These are phyloP conservation scores for Pipistrellus nathusii DNA, from an alignment of 2,797 vertebrate genomes.

Conservation along the genomic window DNA sequence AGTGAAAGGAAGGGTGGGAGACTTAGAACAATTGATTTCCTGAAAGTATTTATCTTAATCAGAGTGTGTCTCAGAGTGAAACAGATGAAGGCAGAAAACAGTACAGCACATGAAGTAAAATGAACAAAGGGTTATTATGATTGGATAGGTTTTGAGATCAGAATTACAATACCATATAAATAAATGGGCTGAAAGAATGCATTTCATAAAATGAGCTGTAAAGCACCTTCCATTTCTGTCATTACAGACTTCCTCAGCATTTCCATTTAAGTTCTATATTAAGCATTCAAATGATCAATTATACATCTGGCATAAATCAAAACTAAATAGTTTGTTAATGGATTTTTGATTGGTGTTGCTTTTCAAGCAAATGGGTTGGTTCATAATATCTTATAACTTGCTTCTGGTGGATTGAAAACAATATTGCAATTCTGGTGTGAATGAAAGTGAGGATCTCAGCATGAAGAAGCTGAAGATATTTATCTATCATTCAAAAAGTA, in stretches of 20 bases:
- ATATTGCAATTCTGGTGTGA: constrained; percentile 33
- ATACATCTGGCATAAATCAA: constrained; percentile 30
- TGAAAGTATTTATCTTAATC: constrained; percentile 9
- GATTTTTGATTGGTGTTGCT: not conserved
- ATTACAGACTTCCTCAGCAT: not conserved
- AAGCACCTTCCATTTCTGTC: not conserved
- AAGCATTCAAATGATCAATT: constrained; percentile 29
- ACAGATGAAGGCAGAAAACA: not conserved
- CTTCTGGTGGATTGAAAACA: not conserved
- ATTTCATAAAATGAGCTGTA: constrained; percentile 56
- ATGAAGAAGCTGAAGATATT: not conserved
- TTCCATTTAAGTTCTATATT: not conserved
- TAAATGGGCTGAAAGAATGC: not conserved
- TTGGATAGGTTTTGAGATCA: constrained; percentile 25
- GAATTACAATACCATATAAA: constrained; percentile 41
- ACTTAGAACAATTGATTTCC: not conserved
- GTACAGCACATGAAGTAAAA: not conserved
- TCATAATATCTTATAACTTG: constrained; percentile 5
- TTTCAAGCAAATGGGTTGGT: constrained; percentile 7
- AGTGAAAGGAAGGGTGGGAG: too few relatives aligned
- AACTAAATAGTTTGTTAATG: constrained; percentile 32
- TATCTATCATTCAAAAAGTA: not conserved
- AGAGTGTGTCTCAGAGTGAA: not conserved
- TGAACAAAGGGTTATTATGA: constrained; percentile 5
- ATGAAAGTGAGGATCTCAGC: constrained; percentile 2